A percentile compares a stretch with the other conserved stretches of the same genome.
Evolutionary conservation across 2,888 invertebrate species (phyloP).

Genomic region (Agriotes lineatus): DNA sequence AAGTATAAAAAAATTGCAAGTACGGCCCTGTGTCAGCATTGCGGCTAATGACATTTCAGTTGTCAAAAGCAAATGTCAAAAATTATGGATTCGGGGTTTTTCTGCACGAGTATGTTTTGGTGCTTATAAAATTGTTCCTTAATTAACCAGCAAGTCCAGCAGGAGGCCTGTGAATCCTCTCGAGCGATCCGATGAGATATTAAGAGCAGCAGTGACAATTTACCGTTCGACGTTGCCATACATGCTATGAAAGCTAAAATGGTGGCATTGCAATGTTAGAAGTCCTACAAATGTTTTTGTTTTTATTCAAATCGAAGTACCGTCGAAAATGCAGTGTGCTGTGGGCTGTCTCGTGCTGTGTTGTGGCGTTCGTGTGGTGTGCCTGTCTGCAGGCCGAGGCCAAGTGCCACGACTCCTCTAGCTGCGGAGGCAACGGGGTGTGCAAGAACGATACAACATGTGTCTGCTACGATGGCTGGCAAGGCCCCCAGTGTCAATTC

Average conservation of each 20-base stretch:
- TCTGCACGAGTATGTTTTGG: slow-evolving; percentile 34
- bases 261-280: slow-evolving; percentile 81
- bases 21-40: neutral
- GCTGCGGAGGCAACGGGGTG: slow-evolving; percentile 71
- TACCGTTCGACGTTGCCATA: slow-evolving; percentile 52
- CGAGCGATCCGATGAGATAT: neutral
- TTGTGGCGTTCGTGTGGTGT: slow-evolving; percentile 47
- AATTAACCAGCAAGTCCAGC: neutral
- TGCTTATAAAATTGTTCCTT: slow-evolving; percentile 5
- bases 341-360: slow-evolving; percentile 64
- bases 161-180: neutral
- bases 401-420: slow-evolving; percentile 61
- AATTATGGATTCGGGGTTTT: slow-evolving; percentile 48
- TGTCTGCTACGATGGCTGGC: slow-evolving; percentile 93
- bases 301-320: slow-evolving; percentile 87
- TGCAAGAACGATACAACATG: slow-evolving; percentile 91
- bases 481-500: slow-evolving; percentile 92
- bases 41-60: slow-evolving; percentile 47
- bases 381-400: slow-evolving; percentile 53
- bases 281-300: slow-evolving; percentile 87
- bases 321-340: slow-evolving; percentile 77
- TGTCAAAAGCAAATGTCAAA: slow-evolving; percentile 53
- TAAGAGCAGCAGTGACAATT: slow-evolving; percentile 36
- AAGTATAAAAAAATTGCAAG: neutral
- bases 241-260: slow-evolving; percentile 51